A percentile compares a stretch with the other conserved stretches of the same genome.
phyloP scores from a whole-genome alignment of 2,797 vertebrate species.

The Sorex maritimensis region DNA sequence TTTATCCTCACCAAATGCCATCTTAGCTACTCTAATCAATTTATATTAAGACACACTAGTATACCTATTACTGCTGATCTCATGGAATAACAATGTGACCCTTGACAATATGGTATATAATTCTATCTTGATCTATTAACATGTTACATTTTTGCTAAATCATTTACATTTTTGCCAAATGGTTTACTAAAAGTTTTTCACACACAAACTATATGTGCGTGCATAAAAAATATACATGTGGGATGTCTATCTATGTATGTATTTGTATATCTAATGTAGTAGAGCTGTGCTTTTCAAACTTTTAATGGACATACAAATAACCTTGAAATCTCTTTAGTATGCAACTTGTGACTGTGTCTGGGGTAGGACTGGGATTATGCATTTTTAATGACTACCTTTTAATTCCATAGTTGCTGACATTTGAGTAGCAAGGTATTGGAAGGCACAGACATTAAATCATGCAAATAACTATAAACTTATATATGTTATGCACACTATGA shows the following conservation, averaged over 20 bases:
- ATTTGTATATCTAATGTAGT: neutral
- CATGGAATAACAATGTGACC: neutral
- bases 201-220: neutral
- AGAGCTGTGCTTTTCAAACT: neutral
- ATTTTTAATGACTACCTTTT: conserved; percentile 27
- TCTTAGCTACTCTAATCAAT: neutral
- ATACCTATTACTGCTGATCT: neutral
- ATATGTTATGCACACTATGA: neutral
- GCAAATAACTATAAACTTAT: neutral
- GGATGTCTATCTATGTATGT: neutral
- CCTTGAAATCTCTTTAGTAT: conserved; percentile 2
- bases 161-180: neutral
- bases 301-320: neutral
- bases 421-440: conserved; percentile 14
- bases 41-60: neutral
- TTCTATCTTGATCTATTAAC: neutral
- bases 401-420: conserved; percentile 10
- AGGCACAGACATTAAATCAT: neutral
- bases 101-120: conserved; percentile 51
- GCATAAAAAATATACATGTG: neutral
- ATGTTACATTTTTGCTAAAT: neutral
- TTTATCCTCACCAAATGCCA: too few species aligned
- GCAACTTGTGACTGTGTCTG: neutral
- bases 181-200: too few species aligned
- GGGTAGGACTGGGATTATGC: neutral